Percentiles rank a stretch among this genome's conserved stretches.
Conservation (phyloP, 1,140 invertebrate species). For the Nasonia giraulti region DNA sequence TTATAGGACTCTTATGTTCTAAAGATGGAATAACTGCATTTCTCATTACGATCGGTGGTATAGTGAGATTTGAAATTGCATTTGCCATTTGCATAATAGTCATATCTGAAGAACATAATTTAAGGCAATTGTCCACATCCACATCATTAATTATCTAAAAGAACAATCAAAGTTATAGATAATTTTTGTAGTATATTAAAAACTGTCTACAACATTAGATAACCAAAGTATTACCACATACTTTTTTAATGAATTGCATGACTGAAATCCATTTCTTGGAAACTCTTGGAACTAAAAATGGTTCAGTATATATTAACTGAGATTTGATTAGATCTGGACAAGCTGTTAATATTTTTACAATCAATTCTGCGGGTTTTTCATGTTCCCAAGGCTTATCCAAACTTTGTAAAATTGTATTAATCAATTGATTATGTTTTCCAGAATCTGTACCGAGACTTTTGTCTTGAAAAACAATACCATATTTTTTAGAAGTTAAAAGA, state of each 20-base stretch:
- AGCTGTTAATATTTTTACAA: slow-evolving; percentile 79
- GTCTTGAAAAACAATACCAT: slow-evolving; percentile 82
- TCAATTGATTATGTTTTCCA: slow-evolving; percentile 77
- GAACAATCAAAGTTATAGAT: slow-evolving; percentile 32
- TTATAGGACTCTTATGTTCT: slow-evolving; percentile 56
- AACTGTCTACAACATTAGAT: not conserved
- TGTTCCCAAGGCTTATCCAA: slow-evolving; percentile 81
- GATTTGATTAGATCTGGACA: slow-evolving; percentile 84
- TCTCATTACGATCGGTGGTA: slow-evolving; percentile 64
- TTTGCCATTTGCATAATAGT: slow-evolving; percentile 61
- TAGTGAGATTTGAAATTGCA: slow-evolving; percentile 58
- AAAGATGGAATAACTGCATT: slow-evolving; percentile 60
- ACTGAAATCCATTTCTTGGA: slow-evolving; percentile 77
- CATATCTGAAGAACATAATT: slow-evolving; percentile 56
- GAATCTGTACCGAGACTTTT: slow-evolving; percentile 75
- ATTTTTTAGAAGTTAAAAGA: slow-evolving; percentile 81
- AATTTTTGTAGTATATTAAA: slow-evolving; percentile 16
- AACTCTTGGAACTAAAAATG: slow-evolving; percentile 77
- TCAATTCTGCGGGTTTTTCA: slow-evolving; percentile 78
- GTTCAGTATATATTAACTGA: slow-evolving; percentile 76
- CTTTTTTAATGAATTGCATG: slow-evolving; percentile 74
- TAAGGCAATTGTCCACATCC: slow-evolving; percentile 58
- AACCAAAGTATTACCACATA: slow-evolving; percentile 59
- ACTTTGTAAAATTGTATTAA: slow-evolving; percentile 79
- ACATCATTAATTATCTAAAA: slow-evolving; percentile 63